Base-by-base conservation (phyloP, 2,113 vertebrate species). In the Mugil cephalus region DNA sequence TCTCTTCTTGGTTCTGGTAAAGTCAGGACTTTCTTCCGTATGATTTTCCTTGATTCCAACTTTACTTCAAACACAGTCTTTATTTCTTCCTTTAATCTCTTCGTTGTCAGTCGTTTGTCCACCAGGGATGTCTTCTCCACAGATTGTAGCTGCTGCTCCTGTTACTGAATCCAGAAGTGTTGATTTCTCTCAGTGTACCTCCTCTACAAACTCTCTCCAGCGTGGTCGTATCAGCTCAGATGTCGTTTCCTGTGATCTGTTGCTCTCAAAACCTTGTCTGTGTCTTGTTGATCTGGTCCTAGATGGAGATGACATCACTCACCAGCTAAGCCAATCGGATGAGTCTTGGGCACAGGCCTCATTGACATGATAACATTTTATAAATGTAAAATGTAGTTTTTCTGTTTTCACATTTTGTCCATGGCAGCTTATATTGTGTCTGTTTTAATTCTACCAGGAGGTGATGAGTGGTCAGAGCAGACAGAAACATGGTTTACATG, bases 401-500 rank as follows among this genome's bases (percentile, higher is more conserved):
- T 78, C 88, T 82, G 72, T 82, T 62, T 86, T 88, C 80, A 86
- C 83, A 89, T 88, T 92, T 89, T 75, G 70, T 88, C 86, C 42
- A 18, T 87, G 79, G 50, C 72, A 67, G 82, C 61, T 8, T 34
- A 4, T 38, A 84, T 30, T 30, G 24, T 30, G 24, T 30, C 24
- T 30, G 24, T 30, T 30, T 30, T 30, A 30, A 3, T 30, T 30
- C 24, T 30, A 5, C 5, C 24, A 77, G 64, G n/a, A 64, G 71
- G 86, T 91, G 93, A 94, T 92, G 56, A 89, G 65, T 87, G 73
- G 15, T 88, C 73, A 91, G 78, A 69, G 71, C 38, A 70, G 67
- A 36, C 50, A 30, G 24, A 30, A 30, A 30, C 24, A 30, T 30
- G 24, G 24, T 30, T 30, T 30, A 30, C 24, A 5, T 30, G 24